These are phyloP conservation scores for Sphyrna mokarran DNA, from an alignment of 2,113 vertebrate genomes.

Conservation along the genomic window DNA sequence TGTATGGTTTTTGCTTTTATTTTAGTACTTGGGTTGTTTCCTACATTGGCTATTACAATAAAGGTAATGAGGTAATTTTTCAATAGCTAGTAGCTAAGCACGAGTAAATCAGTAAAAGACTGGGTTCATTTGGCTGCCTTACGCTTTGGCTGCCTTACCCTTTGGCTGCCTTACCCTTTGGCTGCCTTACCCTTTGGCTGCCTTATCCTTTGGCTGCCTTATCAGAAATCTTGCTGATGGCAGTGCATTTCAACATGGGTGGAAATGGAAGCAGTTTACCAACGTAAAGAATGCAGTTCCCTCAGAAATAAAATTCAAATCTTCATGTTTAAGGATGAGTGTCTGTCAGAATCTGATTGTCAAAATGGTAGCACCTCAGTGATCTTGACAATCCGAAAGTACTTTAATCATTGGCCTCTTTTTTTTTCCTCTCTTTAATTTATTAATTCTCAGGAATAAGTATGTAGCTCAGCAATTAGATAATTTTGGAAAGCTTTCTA, in stretches of 20 bases:
- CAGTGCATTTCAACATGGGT: background rate
- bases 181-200: background rate
- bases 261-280: background rate
- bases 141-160: too few relatives aligned
- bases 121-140: background rate
- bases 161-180: background rate
- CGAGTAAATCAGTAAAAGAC: background rate
- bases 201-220: too few relatives aligned
- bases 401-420: background rate
- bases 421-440: background rate
- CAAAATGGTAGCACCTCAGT: background rate
- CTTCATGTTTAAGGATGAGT: background rate
- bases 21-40: background rate
- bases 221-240: background rate
- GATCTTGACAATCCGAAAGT: slow-evolving; percentile 14
- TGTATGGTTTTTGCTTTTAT: too few relatives aligned
- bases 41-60: background rate
- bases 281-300: background rate
- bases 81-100: background rate
- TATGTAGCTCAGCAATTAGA: background rate
- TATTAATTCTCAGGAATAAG: slow-evolving; percentile 12
- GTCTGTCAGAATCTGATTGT: background rate
- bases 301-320: background rate
- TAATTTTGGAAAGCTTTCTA: slow-evolving; percentile 13
- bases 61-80: background rate